A percentile compares a stretch with the other conserved stretches of the same genome.
Evolutionary conservation across 2,113 vertebrate genomes (phyloP).

Genomic region (Paedocypris sp.): DNA sequence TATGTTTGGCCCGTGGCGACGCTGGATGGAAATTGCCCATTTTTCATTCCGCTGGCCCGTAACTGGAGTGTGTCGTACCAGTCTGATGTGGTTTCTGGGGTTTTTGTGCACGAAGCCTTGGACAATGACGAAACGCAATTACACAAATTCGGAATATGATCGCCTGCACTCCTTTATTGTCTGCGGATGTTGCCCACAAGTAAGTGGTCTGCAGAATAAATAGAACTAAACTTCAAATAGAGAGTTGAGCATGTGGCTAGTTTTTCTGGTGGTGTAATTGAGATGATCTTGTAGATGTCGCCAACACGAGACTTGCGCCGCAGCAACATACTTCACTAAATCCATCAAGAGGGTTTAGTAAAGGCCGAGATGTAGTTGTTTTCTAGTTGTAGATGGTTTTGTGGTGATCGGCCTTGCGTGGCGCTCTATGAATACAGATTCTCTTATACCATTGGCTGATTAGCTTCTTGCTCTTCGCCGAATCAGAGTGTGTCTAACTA

Average conservation of each 20-base stretch:
- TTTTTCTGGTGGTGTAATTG: neutral
- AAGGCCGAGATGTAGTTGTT: no score
- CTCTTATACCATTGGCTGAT: neutral
- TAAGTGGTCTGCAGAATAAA: neutral
- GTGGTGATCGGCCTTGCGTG: no score
- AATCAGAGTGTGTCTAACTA: conserved; percentile 9
- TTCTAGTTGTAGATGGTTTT: no score
- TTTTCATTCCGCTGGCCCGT: conserved; percentile 10
- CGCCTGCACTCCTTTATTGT: neutral
- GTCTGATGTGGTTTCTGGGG: neutral
- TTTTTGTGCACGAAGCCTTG: neutral
- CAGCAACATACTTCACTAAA: no score
- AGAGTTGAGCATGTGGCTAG: neutral
- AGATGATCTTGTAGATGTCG: neutral
- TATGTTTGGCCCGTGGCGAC: conserved; percentile 2
- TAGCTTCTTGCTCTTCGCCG: neutral
- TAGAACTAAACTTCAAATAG: neutral
- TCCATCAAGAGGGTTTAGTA: no score
- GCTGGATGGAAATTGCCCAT: neutral
- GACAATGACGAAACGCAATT: neutral
- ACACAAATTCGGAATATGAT: neutral
- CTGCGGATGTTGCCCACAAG: neutral
- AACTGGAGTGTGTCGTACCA: neutral
- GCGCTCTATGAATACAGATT: no score
- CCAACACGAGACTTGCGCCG: no score